Evolutionary conservation across 2,888 invertebrate species (phyloP), one percentile per base, ranked within the genome.

Genomic region (Ophioninae sp.): DNA sequence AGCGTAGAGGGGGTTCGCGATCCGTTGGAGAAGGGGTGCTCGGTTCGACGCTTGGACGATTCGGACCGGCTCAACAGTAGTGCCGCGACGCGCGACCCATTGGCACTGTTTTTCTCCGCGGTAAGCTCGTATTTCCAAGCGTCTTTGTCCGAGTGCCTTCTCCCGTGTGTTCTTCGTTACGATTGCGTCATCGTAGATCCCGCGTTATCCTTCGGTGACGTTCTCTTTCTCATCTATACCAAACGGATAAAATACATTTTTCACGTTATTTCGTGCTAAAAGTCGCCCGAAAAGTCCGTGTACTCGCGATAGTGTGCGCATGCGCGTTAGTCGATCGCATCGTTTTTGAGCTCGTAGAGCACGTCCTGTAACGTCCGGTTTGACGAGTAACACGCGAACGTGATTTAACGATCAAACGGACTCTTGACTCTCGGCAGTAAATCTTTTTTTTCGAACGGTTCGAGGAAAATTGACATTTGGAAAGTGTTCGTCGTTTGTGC

Each of bases 1-100:
- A 6, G 13, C 6, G 51, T 17, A 51, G 51, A 51, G 13, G 51
- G 51, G 51, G 51, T 30, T 30, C 51, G 3, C 17, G 17, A 17
- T 51, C 6, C 51, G 17, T 2, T 13, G 51, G 51, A 17, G 10
- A 13, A 17, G 17, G 13, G 51, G 22, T 44, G 44, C 20, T 22
- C 67, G 71, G 67, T 23, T 61, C 30, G 67, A 39, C 51, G 84
- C 81, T 69, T 75, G 67, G 74, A 82, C 85, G 75, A 82, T 81
- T 80, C 81, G 61, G 80, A 84, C 85, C 85, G 83, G 86, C 86
- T 81, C 85, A 39, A 74, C 74, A 81, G 92, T 92, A 87, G 87
- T 86, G 75, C 71, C 86, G 89, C 89, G 91, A 86, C 89, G 90
- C 89, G 91, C 90, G 88, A 89, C 87, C 87, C 85, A 89, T 88